phyloP scores from a whole-genome alignment of 2,113 vertebrate genomes.

The Aphyosemion australe region DNA sequence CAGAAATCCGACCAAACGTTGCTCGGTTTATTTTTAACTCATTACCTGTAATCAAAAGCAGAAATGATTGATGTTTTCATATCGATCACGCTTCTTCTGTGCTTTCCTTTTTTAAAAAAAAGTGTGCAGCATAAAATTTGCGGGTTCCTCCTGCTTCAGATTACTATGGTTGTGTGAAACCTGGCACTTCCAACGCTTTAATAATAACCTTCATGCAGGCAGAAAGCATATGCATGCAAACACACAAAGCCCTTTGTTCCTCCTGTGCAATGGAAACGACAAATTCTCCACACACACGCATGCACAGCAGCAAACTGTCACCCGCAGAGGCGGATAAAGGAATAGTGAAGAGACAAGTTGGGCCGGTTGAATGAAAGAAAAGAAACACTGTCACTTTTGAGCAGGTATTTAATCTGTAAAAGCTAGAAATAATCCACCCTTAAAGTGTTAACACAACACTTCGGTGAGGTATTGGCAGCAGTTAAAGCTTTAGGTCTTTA shows the following conservation, averaged over 20 bases:
- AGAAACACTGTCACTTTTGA: no score
- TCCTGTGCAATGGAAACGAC: neutral
- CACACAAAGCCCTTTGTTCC: no score
- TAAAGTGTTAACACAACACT: no score
- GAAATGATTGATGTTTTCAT: slow-evolving; percentile 8
- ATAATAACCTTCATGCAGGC: slow-evolving; percentile 42
- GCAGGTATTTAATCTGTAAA: no score
- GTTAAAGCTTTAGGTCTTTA: no score
- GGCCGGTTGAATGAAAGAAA: no score
- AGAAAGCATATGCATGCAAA: slow-evolving; percentile 1
- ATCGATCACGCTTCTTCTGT: slow-evolving; percentile 14
- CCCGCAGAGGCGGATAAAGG: no score
- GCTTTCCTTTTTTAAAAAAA: neutral
- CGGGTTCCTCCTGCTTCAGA: slow-evolving; percentile 28
- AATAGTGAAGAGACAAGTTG: no score
- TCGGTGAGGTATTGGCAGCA: no score
- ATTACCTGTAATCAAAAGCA: slow-evolving; percentile 57
- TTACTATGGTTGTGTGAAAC: slow-evolving; percentile 22
- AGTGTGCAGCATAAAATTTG: slow-evolving; percentile 15
- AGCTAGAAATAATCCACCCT: no score
- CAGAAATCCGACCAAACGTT: slow-evolving; percentile 44
- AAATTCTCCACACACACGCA: no score
- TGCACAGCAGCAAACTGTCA: no score
- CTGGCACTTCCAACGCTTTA: slow-evolving; percentile 45
- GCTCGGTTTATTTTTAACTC: slow-evolving; percentile 48